Conservation (phyloP, 2,113 vertebrate genomes). For the Psilopsiagon aurifrons region DNA sequence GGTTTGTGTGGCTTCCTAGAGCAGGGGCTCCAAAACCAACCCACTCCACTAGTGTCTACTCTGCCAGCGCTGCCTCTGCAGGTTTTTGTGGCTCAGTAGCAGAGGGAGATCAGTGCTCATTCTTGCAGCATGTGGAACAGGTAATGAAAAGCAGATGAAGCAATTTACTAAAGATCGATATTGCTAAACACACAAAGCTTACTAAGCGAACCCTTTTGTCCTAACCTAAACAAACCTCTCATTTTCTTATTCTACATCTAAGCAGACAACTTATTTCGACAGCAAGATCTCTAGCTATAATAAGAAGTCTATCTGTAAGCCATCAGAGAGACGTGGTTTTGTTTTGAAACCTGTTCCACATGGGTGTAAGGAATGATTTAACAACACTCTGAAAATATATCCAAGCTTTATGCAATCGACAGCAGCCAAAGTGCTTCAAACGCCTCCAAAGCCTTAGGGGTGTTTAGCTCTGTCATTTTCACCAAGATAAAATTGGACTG, state of each 20-base stretch:
- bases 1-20: not conserved
- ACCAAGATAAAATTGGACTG: not conserved
- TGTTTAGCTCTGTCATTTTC: not conserved
- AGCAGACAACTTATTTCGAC: not conserved
- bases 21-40: not conserved
- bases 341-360: not conserved
- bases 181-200: not conserved
- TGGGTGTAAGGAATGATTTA: not conserved
- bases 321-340: not conserved
- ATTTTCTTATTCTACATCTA: not conserved
- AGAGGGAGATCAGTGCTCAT: not conserved
- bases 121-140: not conserved
- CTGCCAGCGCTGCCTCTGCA: fast-evolving
- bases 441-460: not conserved
- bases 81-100: not conserved
- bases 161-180: not conserved
- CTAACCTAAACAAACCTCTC: not conserved
- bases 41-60: fast-evolving
- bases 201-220: not conserved
- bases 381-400: not conserved
- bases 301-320: not conserved
- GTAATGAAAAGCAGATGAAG: constrained; percentile 3
- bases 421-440: not conserved
- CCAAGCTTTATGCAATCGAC: not conserved
- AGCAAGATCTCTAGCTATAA: not conserved